Base-by-base conservation (phyloP, 1,140 invertebrate species). In the Physella acuta region DNA sequence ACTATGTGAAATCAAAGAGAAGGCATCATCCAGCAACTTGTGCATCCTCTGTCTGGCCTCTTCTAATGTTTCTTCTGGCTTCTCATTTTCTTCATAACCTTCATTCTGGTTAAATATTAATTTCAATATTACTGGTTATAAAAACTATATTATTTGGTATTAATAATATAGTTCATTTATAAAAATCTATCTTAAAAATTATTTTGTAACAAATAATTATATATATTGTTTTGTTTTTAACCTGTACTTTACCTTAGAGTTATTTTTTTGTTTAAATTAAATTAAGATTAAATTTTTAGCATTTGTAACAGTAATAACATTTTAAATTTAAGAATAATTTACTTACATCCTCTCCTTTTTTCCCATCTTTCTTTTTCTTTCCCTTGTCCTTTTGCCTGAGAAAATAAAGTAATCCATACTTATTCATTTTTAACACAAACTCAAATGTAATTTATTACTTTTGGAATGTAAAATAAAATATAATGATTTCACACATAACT, bases 21-120 rank as follows among this genome's bases (percentile, higher is more conserved):
- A 79, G n/a, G 78, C 78, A 73, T 79, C 78, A 67, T 79, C 78
- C 39, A 79, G 66, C 0, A 79, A 58, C 20, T 72, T 66, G 49
- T 79, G 76, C 71, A 79, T 78, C 36, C 71, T 71, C 24, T 72
- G 58, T 30, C 72, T 72, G n/a, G 76, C 76, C 30, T 76, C 71
- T 11, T 74, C 69, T 26, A 79, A 53, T 3, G 74, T 69, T 55
- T 79, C 78, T 30, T 66, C 56, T 11, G 63, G 3, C 14, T 4
- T 8, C 30, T 14, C 33, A 34, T 31, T 11, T 20, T 4, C 3
- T 4, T 14, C 17, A 34, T 8, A 31, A 11, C 4, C 26, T 34
- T 28, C 20, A 30, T 55, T 55, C 20, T 55, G 28, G 53, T 14
- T 49, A 49, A 49, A 49, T n/a, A 49, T 49, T n/a, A 14, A 49